Evolutionary conservation across 2,888 invertebrate species (phyloP).

Genomic region (Rhingia campestris): DNA sequence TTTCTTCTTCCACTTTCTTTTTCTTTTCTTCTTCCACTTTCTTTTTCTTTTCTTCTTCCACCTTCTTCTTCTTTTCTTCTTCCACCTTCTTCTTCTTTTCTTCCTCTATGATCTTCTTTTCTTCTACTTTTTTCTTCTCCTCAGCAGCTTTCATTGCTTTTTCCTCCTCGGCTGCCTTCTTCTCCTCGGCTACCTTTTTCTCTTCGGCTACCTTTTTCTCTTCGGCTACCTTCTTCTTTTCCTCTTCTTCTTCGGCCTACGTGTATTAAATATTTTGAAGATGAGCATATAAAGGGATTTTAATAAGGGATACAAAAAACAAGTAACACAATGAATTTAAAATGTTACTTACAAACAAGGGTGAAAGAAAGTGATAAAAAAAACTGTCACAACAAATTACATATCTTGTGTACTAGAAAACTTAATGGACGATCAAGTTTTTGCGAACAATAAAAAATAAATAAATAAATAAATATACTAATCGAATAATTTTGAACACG

Average conservation of each 20-base stretch:
- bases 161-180: no score
- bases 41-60: conserved; percentile 81
- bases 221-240: conserved; percentile 76
- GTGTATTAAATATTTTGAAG: conserved; percentile 65
- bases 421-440: neutral
- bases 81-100: conserved; percentile 79
- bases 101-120: conserved; percentile 83
- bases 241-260: conserved; percentile 75
- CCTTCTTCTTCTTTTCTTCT: conserved; percentile 83
- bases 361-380: no score
- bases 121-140: conserved; percentile 78
- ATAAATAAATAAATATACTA: no score
- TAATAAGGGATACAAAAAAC: neutral
- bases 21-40: conserved; percentile 51
- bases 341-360: conserved; percentile 24
- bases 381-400: conserved; percentile 6
- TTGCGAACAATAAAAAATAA: no score
- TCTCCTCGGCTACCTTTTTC: no score
- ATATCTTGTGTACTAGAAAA: neutral
- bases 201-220: conserved; percentile 76
- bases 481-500: no score
- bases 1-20: conserved; percentile 39
- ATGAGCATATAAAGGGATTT: neutral
- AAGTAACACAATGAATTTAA: neutral
- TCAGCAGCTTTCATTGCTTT: no score